Base-by-base conservation (phyloP, 2,888 invertebrate genomes). In the Aphrophora alni region DNA sequence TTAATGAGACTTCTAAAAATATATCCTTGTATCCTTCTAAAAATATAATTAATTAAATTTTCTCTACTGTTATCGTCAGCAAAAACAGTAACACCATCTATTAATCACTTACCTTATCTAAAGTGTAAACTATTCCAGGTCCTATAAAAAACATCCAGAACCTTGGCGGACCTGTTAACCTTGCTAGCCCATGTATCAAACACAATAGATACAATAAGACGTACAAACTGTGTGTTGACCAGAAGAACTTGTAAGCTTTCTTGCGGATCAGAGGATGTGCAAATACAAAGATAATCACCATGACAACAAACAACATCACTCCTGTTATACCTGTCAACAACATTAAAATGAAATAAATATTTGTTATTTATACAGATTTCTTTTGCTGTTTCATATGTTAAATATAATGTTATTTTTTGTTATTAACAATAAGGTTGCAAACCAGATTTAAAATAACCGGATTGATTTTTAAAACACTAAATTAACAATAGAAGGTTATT, bases 231-330 rank as follows among this genome's bases (percentile, higher is more conserved):
- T 98, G 98, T 75, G 98, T 96, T 82, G 94, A 93, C 95, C 98
- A 98, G 89, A 98, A 98, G 90, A 96, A 98, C 82, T 96, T 96
- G 88, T 97, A 98, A 0, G 98, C 98, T 85, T 95, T 95, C 88
- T 97, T 96, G 73, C 98, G 92, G 82, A 98, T 95, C 3, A 93
- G 93, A 0, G 98, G 97, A 89, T 98, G 97, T 0, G 98, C 98
- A 87, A 98, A 98, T n/a, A 97, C 95, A 87, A 98, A 97, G 85
- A 98, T 98, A 78, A 98, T 94, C 87, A 96, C 95, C 95, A 98
- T 97, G 78, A 97, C 93, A 77, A 95, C 91, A 87, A 97, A 98
- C 0, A 98, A 90, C 0, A 96, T 87, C 0, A 98, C 95, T 14
- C 98, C 97, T 1, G 95, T 96, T 3, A 96, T 88, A 83, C 97